Evolutionary conservation across 2,113 vertebrate genomes (phyloP).

Genomic region (Microcebus jonahi): DNA sequence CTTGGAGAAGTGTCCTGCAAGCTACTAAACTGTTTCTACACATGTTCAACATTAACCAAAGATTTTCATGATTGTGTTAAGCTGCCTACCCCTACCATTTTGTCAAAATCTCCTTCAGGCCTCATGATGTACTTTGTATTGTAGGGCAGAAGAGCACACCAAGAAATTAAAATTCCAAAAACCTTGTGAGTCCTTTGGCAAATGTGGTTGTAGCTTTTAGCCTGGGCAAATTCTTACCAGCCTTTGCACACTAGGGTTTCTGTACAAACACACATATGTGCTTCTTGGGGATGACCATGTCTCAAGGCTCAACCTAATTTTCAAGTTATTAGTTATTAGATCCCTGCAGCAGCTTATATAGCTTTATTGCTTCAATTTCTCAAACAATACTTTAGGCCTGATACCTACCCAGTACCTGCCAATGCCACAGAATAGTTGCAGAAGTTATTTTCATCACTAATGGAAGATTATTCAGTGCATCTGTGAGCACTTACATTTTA

Average conservation of each 20-base stretch:
- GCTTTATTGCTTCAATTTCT: background rate
- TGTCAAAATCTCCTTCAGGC: background rate
- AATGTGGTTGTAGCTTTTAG: background rate
- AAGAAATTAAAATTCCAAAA: background rate
- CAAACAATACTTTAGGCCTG: background rate
- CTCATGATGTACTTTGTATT: background rate
- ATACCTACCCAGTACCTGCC: background rate
- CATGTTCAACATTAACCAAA: background rate
- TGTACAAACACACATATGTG: background rate
- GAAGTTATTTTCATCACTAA: constrained; percentile 2
- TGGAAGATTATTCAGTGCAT: background rate
- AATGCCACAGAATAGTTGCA: background rate
- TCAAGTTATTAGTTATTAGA: background rate
- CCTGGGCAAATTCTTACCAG: background rate
- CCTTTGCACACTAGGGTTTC: background rate
- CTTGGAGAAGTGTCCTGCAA: background rate
- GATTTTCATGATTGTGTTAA: background rate
- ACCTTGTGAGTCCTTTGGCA: background rate
- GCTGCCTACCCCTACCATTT: background rate
- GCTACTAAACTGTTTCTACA: background rate
- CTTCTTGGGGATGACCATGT: background rate
- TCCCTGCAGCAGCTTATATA: background rate
- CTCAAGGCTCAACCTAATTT: background rate
- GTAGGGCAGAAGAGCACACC: background rate
- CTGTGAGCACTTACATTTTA: background rate